Evolutionary conservation across 2,888 invertebrate genomes (phyloP), one percentile per base, ranked within the genome.

Genomic region (Yponomeuta malinellus): DNA sequence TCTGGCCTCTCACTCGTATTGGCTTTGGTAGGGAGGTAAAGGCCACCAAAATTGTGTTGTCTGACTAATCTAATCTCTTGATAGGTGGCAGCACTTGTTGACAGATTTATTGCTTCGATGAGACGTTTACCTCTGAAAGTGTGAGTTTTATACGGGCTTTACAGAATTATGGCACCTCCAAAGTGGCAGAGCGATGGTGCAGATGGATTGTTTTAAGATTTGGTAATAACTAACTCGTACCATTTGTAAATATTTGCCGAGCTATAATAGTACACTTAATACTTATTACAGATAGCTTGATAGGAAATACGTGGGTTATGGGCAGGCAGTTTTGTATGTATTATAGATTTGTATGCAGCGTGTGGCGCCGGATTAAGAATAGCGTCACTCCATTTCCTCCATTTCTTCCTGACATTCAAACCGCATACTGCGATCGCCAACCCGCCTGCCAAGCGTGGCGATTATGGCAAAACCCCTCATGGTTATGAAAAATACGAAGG

Each of bases 41-140:
- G 52, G 5, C 5, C 52, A 59, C 52, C 52, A 15, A 59, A 59
- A 12, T 15, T 3, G 12, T 59, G 52, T 15, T 59, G 52, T 15
- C 52, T 15, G 52, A 15, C 15, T 59, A 15, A 59, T 59, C 52
- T 59, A 59, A 59, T 15, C 52, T 15, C 15, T 12, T 59, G 52
- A 90, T 86, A 90, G 90, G 89, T 90, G 90, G 89, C 90, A 86
- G 84, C 83, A 87, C 83, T 75, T 81, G 87, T 70, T 79, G 84
- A 90, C 73, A 76, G 89, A 89, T 87, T 86, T 85, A 90, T 86
- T 72, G 78, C 73, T 64, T 74, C 75, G 85, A 69, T 79, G 90
- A 90, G 75, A 77, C 79, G 86, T 90, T 89, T 85, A 91, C 8
- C 33, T 67, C 33, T 87, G 81, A 71, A 63, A 71, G 52, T 59